These are phyloP conservation scores for Brachynemurus nebulosus DNA, from an alignment of 2,888 invertebrate species.

Conservation along the genomic window DNA sequence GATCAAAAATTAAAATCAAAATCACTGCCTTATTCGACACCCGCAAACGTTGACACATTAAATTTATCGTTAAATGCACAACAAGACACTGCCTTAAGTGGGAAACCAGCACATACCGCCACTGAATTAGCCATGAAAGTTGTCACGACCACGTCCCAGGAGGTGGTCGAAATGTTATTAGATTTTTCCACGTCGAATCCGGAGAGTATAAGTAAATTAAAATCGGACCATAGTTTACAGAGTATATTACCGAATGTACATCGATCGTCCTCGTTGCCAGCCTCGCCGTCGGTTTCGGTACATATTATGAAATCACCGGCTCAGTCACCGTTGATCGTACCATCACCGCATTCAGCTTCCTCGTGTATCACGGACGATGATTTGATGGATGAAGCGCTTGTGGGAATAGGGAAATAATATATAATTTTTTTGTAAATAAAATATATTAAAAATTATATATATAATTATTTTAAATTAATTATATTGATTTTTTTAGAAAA, in stretches of 20 bases:
- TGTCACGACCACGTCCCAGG: constrained; percentile 38
- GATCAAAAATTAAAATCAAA: too few relatives aligned
- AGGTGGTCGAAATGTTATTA: constrained; percentile 48
- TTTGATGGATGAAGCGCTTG: constrained; percentile 76
- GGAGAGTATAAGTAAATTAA: constrained; percentile 35
- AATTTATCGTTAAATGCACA: too few relatives aligned
- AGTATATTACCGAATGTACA: constrained; percentile 30
- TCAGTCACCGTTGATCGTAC: constrained; percentile 50
- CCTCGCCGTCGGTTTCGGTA: constrained; percentile 55
- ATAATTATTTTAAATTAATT: neutral
- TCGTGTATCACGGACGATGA: constrained; percentile 81
- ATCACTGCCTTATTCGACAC: too few relatives aligned
- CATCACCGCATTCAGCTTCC: constrained; percentile 54
- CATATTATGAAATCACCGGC: constrained; percentile 67
- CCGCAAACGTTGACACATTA: too few relatives aligned
- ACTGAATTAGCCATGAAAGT: constrained; percentile 25
- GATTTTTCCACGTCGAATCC: constrained; percentile 43
- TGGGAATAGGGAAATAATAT: constrained; percentile 58
- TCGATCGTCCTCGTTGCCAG: constrained; percentile 32
- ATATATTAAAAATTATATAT: neutral
- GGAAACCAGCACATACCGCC: constrained; percentile 4
- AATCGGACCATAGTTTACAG: constrained; percentile 39
- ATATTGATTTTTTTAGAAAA: neutral
- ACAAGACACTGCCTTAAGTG: too few relatives aligned
- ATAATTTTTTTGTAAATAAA: neutral